phyloP scores from a whole-genome alignment of 2,113 vertebrate genomes.

The Ochotona curzoniae region DNA sequence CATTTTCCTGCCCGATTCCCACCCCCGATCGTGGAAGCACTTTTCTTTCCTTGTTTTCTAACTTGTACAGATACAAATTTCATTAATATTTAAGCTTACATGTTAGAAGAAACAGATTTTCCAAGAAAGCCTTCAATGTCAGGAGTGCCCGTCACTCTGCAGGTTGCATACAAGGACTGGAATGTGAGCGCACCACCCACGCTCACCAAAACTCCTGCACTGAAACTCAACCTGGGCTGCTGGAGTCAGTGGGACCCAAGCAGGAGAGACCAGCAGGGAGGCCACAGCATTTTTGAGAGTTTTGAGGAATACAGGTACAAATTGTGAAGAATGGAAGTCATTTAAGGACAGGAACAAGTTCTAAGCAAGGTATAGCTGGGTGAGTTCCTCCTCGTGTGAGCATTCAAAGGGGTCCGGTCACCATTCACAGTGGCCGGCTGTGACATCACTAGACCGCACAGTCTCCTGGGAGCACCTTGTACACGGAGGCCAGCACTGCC shows the following conservation, averaged over 20 bases:
- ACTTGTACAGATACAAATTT: slow-evolving; percentile 69
- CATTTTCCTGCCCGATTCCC: slow-evolving; percentile 36
- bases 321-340: not conserved
- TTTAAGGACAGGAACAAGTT: not conserved
- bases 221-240: not conserved
- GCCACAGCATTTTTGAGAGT: not conserved
- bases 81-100: slow-evolving; percentile 74
- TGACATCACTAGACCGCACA: not conserved
- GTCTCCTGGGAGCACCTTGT: not conserved
- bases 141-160: too few species aligned
- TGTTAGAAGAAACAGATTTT: slow-evolving; percentile 63
- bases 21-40: slow-evolving; percentile 27
- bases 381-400: not conserved
- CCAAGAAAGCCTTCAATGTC: slow-evolving; percentile 17
- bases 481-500: not conserved
- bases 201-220: not conserved
- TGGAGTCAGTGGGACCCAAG: not conserved
- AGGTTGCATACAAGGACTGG: not conserved
- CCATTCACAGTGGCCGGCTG: not conserved
- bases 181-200: slow-evolving; percentile 2
- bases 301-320: not conserved
- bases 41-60: slow-evolving; percentile 63
- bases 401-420: not conserved
- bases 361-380: not conserved
- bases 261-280: not conserved